Base-by-base conservation (phyloP, 2,888 invertebrate genomes). In the Hypomecis atomaria region DNA sequence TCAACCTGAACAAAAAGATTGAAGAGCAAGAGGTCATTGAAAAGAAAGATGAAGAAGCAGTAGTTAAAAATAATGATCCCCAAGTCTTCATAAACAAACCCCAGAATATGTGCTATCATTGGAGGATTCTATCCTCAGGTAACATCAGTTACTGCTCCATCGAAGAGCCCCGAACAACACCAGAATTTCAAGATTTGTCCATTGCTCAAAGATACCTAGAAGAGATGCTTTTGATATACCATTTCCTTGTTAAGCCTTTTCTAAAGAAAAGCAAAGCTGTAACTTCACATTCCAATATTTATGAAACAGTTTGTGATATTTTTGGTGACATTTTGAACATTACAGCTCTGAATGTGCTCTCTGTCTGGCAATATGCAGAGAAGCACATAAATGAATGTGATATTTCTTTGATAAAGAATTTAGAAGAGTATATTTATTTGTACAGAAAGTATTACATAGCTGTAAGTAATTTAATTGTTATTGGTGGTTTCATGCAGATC, bases 121-220 rank as follows among this genome's bases (percentile, higher is more conserved):
- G 90, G 89, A 86, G 90, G 76, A 87, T 92, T 75, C 76, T 93
- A 54, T 92, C 91, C 59, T 90, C 91, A 47, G 91, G 87, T n/a
- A 87, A 86, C 68, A 85, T 92, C 34, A 93, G 87, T 71, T 92
- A 92, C 74, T 92, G 92, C 76, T 90, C 88, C 70, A 76, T 89
- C 67, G 90, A 92, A 74, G 86, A 92, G 59, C 80, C 80, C 1
- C 74, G 75, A 42, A 85, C 86, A 74, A 84, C 87, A 70, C 89
- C 89, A 54, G 90, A 91, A 76, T 91, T 93, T 69, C 92, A 92
- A 80, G 92, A 93, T 81, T 86, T 95, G 55, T 92, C 94, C 70
- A 93, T 94, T 78, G 95, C 95, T 88, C 96, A 96, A 92, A 93
- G 94, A 82, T 95, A 95, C 86, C 86, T 96, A 68, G 96, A 96